A percentile compares a stretch with the other conserved stretches of the same genome.
Conservation (phyloP, 2,797 vertebrate species). For the Phyllotis vaccarum region DNA sequence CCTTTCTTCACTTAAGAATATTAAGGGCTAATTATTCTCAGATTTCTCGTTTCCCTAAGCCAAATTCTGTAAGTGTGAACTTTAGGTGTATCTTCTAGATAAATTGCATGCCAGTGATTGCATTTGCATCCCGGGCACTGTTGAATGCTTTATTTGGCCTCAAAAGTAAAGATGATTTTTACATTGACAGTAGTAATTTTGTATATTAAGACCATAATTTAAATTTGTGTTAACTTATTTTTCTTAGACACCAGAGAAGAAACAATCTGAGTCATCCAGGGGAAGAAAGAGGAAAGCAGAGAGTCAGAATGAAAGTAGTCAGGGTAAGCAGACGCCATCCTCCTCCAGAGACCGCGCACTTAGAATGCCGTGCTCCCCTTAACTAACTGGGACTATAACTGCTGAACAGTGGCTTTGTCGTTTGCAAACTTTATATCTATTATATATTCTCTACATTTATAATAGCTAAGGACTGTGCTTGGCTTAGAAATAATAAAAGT, state of each 20-base stretch:
- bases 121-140: slow-evolving; percentile 33
- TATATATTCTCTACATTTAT: slow-evolving; percentile 33
- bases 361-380: slow-evolving; percentile 39
- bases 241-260: slow-evolving; percentile 97
- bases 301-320: slow-evolving; percentile 97
- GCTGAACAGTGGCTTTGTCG: slow-evolving; percentile 16
- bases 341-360: not conserved
- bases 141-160: slow-evolving; percentile 53
- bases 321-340: slow-evolving; percentile 90
- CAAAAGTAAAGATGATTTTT: slow-evolving; percentile 59
- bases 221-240: slow-evolving; percentile 79
- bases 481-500: slow-evolving; percentile 29
- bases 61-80: slow-evolving; percentile 56
- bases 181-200: slow-evolving; percentile 47
- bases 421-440: slow-evolving; percentile 41
- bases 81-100: slow-evolving; percentile 64
- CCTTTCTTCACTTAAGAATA: slow-evolving; percentile 23
- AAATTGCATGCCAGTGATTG: slow-evolving; percentile 41
- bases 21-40: slow-evolving; percentile 46
- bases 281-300: slow-evolving; percentile 99
- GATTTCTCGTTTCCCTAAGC: slow-evolving; percentile 35
- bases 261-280: slow-evolving; percentile 95
- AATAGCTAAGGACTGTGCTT: slow-evolving; percentile 41
- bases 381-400: not conserved
- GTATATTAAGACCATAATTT: slow-evolving; percentile 65